These are phyloP conservation scores for Haliclystus octoradiatus DNA, from an alignment of 30 jellyfish, hydroid and myxozoan species.

Conservation along the genomic window DNA sequence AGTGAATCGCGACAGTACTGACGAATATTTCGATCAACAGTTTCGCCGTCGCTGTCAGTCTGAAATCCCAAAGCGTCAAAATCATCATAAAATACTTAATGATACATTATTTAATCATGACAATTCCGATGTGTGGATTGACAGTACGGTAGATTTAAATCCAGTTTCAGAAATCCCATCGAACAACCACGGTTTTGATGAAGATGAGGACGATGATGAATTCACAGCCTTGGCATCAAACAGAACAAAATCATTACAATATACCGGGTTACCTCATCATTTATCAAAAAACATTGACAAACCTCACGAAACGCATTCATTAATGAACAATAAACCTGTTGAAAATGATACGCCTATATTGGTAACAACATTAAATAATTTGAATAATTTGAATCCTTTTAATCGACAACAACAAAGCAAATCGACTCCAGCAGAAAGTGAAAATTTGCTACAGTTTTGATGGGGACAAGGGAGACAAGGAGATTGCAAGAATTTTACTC, in stretches of 20 bases:
- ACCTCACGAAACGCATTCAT: constrained; percentile 16
- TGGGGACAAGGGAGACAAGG: background rate
- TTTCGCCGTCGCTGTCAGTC: constrained; percentile 41
- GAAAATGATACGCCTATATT: background rate
- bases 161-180: background rate
- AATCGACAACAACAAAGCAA: no score
- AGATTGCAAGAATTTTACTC: no score
- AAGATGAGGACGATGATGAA: constrained; percentile 27
- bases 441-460: constrained; percentile 30
- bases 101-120: background rate
- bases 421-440: constrained; percentile 9
- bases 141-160: background rate
- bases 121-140: background rate
- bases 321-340: background rate
- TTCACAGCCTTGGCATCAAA: constrained; percentile 43
- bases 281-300: background rate
- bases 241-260: constrained; percentile 35
- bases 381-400: background rate
- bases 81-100: background rate
- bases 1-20: background rate
- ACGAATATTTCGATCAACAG: background rate
- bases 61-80: constrained; percentile 5
- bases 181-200: constrained; percentile 4
- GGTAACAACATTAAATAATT: no score
- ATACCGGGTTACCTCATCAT: constrained; percentile 9